phyloP scores from a whole-genome alignment of 2,888 invertebrate genomes.

The Philopedon plagiatum region DNA sequence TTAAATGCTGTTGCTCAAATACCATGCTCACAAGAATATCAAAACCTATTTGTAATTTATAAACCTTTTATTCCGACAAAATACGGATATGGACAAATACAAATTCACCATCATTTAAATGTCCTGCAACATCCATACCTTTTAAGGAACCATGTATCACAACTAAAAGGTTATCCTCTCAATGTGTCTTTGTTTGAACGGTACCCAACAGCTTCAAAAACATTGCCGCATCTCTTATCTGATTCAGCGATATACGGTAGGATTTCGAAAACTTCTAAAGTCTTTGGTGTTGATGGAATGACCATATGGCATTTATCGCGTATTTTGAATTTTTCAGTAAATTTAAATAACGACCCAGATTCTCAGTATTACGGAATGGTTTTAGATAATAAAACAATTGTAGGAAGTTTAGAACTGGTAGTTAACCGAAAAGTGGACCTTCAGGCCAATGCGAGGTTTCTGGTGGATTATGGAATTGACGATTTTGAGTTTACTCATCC shows the following conservation, averaged over 20 bases:
- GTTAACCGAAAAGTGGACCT: slow-evolving; percentile 63
- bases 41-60: slow-evolving; percentile 10
- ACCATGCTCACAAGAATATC: slow-evolving; percentile 16
- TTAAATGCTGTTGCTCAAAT: slow-evolving; percentile 36
- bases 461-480: slow-evolving; percentile 62
- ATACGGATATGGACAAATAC: slow-evolving; percentile 36
- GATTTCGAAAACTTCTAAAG: slow-evolving; percentile 49
- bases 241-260: slow-evolving; percentile 30
- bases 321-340: slow-evolving; percentile 1
- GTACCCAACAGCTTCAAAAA: slow-evolving; percentile 27
- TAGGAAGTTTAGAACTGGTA: slow-evolving; percentile 65
- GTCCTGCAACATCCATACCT: slow-evolving; percentile 20
- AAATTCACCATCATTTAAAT: slow-evolving; percentile 15
- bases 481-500: slow-evolving; percentile 65
- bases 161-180: slow-evolving; percentile 63
- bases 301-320: slow-evolving; percentile 46
- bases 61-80: slow-evolving; percentile 28
- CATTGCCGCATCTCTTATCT: slow-evolving; percentile 17
- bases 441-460: slow-evolving; percentile 67
- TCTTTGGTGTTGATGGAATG: slow-evolving; percentile 64
- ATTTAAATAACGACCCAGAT: slow-evolving; percentile 42
- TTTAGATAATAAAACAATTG: slow-evolving; percentile 22
- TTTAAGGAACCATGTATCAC: slow-evolving; percentile 42
- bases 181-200: slow-evolving; percentile 62
- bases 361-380: slow-evolving; percentile 33